Evolutionary conservation across 2,113 vertebrate species (phyloP).

Genomic region (Microtus pennsylvanicus): DNA sequence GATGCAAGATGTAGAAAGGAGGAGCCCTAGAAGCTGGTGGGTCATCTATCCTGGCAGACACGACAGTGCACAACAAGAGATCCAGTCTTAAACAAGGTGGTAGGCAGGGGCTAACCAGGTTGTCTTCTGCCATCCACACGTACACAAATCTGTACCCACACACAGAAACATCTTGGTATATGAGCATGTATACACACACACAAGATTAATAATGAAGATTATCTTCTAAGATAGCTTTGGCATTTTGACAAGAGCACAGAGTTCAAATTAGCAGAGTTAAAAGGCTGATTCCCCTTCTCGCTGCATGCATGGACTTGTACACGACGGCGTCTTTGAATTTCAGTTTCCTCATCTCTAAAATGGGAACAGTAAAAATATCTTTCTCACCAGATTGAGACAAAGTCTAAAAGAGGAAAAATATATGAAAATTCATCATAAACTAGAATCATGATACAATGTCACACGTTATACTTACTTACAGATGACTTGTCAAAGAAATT

Average conservation of each 20-base stretch:
- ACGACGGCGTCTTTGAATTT: neutral
- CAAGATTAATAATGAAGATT: neutral
- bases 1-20: neutral
- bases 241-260: neutral
- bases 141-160: neutral
- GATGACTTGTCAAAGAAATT: conserved; percentile 43
- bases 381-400: conserved; percentile 36
- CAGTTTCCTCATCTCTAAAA: conserved; percentile 63
- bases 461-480: conserved; percentile 46
- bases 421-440: conserved; percentile 33
- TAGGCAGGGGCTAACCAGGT: accelerated
- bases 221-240: neutral
- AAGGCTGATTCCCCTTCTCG: neutral
- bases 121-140: neutral
- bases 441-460: conserved; percentile 9
- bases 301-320: neutral
- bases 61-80: no score
- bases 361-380: conserved; percentile 43
- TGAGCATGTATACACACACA: neutral
- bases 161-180: no score
- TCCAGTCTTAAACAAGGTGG: neutral
- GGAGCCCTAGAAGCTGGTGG: no score
- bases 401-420: conserved; percentile 43
- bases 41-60: no score
- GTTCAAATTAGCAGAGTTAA: neutral